Percentiles rank a stretch among this genome's conserved stretches.
phyloP scores from a whole-genome alignment of 2,888 invertebrate genomes.

The Cistogaster globosa region DNA sequence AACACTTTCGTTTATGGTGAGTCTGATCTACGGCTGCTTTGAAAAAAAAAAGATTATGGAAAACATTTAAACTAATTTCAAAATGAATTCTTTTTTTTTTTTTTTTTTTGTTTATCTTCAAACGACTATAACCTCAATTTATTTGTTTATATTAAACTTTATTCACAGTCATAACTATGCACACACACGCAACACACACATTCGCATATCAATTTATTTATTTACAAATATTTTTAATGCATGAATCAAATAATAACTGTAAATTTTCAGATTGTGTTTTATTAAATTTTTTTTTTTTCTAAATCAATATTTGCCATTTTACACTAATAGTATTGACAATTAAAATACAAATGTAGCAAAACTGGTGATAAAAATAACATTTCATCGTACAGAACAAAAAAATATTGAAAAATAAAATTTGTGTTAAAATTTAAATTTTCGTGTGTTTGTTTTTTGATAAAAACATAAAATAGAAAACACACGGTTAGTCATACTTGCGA shows the following conservation, averaged over 20 bases:
- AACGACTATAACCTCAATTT: background rate
- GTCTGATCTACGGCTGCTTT: too few relatives aligned
- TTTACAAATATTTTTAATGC: conserved; percentile 30
- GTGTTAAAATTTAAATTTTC: background rate
- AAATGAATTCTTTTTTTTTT: background rate
- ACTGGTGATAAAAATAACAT: conserved; percentile 11
- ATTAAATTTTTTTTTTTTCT: conserved; percentile 10
- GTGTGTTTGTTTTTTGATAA: conserved; percentile 40
- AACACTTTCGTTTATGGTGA: too few relatives aligned
- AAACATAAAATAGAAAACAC: conserved; percentile 21
- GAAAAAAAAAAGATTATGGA: too few relatives aligned
- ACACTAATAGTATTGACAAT: conserved; percentile 59
- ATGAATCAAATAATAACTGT: conserved; percentile 45
- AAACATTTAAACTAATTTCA: too few relatives aligned
- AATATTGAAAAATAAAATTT: conserved; percentile 5
- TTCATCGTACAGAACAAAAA: background rate
- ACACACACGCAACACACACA: too few relatives aligned
- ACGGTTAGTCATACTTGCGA: conserved; percentile 11
- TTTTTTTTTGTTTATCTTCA: background rate
- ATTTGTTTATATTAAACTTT: background rate
- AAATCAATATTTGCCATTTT: conserved; percentile 59
- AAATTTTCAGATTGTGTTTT: conserved; percentile 30
- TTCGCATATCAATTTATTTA: conserved; percentile 26
- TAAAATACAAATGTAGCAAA: conserved; percentile 30
- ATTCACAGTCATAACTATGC: background rate